phyloP scores from a whole-genome alignment of 2,888 invertebrate genomes.

The Autographa pulchrina region DNA sequence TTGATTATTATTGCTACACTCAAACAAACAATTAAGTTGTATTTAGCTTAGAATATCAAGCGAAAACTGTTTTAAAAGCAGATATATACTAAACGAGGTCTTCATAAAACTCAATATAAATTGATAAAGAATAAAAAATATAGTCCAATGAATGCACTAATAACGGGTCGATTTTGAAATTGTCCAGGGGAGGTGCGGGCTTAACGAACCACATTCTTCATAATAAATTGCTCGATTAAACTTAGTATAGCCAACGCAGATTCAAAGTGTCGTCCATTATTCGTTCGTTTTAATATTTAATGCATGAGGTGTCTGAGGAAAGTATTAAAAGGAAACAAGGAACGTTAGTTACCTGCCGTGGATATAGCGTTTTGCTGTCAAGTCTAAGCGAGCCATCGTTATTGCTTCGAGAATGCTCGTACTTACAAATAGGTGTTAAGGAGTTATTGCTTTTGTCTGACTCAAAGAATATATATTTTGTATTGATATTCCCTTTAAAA shows the following conservation, averaged over 20 bases:
- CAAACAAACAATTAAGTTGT: neutral
- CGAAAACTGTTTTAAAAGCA: neutral
- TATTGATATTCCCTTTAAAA: neutral
- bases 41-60: neutral
- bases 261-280: slow-evolving; percentile 61
- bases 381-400: slow-evolving; percentile 23
- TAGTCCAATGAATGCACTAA: slow-evolving; percentile 5
- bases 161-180: slow-evolving; percentile 41
- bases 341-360: slow-evolving; percentile 37
- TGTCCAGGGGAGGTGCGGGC: slow-evolving; percentile 38
- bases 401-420: slow-evolving; percentile 24
- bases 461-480: neutral
- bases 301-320: slow-evolving; percentile 50
- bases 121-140: neutral
- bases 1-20: no score
- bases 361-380: slow-evolving; percentile 32
- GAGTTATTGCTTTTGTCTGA: neutral
- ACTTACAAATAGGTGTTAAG: neutral
- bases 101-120: neutral
- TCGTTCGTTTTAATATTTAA: slow-evolving; percentile 62
- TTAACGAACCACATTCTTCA: slow-evolving; percentile 70
- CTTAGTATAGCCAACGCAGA: slow-evolving; percentile 62
- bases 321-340: slow-evolving; percentile 52
- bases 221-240: slow-evolving; percentile 75
- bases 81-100: neutral